Conservation (phyloP, 2,797 vertebrate genomes). For the Rhinatrema bivittatum region DNA sequence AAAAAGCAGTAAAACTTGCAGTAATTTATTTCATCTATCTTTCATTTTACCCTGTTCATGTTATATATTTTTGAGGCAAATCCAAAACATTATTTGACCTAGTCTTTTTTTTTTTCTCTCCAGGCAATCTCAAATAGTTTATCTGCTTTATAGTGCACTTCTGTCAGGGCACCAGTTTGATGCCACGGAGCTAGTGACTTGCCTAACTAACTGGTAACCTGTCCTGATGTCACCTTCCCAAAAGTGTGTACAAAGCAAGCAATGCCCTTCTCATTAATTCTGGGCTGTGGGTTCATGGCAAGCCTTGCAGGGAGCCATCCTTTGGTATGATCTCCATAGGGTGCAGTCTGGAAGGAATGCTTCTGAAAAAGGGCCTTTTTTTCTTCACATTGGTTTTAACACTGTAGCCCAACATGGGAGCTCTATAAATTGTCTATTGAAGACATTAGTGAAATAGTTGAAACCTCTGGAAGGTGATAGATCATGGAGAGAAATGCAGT, state of each 20-base stretch:
- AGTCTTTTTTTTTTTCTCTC: too few species aligned
- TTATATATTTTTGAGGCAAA: too few species aligned
- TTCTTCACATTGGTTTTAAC: background rate
- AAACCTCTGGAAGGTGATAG: conserved; percentile 10
- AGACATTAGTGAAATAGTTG: conserved; percentile 6
- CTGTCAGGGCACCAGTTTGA: too few species aligned
- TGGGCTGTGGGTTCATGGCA: too few species aligned
- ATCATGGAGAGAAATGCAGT: conserved; percentile 2
- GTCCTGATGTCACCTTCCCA: conserved; percentile 35
- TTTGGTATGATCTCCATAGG: background rate
- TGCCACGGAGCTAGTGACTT: conserved; percentile 41
- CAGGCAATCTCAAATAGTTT: too few species aligned
- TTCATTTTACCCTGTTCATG: too few species aligned
- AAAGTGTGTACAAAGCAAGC: background rate
- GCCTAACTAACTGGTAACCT: conserved; percentile 33
- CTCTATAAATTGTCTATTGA: background rate
- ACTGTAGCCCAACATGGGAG: conserved; percentile 2
- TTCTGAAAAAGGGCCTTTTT: conserved; percentile 14
- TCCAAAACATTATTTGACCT: too few species aligned
- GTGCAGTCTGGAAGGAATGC: conserved; percentile 18
- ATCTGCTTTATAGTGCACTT: too few species aligned
- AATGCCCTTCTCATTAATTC: rapidly evolving
- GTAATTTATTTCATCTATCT: too few species aligned
- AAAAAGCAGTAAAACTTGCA: too few species aligned
- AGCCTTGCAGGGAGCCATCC: too few species aligned